Conservation (phyloP, 2,113 vertebrate genomes). For the Conger conger region DNA sequence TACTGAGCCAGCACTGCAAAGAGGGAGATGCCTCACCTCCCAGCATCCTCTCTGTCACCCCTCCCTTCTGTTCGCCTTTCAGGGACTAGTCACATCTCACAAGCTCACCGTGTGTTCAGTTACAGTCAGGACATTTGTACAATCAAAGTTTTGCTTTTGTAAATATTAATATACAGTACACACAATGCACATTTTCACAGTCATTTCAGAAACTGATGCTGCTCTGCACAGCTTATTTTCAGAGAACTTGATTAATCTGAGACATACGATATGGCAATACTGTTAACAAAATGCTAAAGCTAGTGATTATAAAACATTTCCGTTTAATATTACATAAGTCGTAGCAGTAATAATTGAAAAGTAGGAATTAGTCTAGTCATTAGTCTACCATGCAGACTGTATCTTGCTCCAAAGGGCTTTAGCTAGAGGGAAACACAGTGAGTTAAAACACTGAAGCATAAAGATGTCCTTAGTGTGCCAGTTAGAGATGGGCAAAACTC, state of each 20-base stretch:
- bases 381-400: background rate
- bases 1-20: background rate
- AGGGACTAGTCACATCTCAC: background rate
- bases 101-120: background rate
- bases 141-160: background rate
- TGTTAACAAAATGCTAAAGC: background rate
- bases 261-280: background rate
- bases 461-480: background rate
- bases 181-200: background rate
- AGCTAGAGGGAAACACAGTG: background rate
- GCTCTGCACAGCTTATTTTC: too few relatives aligned
- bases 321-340: background rate
- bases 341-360: background rate
- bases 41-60: background rate
- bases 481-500: background rate
- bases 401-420: background rate
- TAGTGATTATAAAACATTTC: background rate
- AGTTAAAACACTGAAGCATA: background rate
- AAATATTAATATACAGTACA: background rate
- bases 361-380: background rate
- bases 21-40: background rate
- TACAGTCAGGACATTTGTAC: background rate
- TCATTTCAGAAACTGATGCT: background rate
- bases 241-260: background rate
- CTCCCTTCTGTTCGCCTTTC: background rate